Evolutionary conservation across 2,888 invertebrate genomes (phyloP).

Genomic region (Eilema caniola): DNA sequence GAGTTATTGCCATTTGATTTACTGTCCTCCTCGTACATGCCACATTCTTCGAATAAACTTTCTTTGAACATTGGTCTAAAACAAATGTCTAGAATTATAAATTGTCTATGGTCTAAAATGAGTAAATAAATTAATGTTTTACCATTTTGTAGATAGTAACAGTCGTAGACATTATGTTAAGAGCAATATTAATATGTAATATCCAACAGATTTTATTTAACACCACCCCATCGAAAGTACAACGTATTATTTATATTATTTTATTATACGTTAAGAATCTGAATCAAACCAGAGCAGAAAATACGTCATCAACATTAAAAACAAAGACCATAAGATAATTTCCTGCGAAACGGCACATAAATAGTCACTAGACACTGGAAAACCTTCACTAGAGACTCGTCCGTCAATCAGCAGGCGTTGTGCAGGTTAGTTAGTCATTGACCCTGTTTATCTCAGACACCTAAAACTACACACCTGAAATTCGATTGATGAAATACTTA

Average conservation of each 20-base stretch:
- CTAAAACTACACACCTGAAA: neutral
- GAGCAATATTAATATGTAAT: neutral
- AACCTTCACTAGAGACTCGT: neutral
- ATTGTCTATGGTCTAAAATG: too few species aligned
- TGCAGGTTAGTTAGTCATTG: neutral
- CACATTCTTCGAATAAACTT: constrained; percentile 26
- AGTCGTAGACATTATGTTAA: neutral
- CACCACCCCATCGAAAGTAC: neutral
- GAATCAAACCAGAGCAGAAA: neutral
- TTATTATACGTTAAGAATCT: too few species aligned
- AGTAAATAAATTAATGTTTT: too few species aligned
- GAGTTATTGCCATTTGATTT: constrained; percentile 39
- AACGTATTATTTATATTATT: too few species aligned
- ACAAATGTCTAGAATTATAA: constrained; percentile 2
- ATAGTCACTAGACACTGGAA: too few species aligned
- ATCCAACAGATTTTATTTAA: neutral
- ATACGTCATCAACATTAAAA: too few species aligned
- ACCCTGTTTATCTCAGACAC: neutral
- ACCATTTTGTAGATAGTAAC: neutral
- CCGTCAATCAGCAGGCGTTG: neutral
- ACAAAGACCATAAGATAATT: too few species aligned
- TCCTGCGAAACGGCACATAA: too few species aligned
- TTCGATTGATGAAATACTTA: constrained; percentile 34
- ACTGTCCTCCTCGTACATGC: constrained; percentile 28
- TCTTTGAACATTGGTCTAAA: constrained; percentile 19